Evolutionary conservation across 2,888 invertebrate genomes (phyloP).

Genomic region (Ypsolopha scabrella): DNA sequence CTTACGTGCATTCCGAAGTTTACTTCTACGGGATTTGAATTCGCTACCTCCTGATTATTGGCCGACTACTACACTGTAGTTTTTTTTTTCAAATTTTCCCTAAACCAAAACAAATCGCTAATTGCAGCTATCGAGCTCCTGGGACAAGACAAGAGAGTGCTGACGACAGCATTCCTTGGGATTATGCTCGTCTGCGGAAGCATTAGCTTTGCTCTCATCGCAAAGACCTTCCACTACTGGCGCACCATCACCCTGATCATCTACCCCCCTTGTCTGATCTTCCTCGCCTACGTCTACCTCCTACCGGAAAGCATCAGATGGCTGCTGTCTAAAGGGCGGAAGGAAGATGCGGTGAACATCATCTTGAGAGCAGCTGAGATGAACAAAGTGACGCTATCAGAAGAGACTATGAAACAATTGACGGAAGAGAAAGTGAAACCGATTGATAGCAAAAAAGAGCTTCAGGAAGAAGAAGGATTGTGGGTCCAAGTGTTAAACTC

Average conservation of each 20-base stretch:
- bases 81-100: too few species aligned
- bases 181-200: conserved; percentile 76
- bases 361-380: conserved; percentile 73
- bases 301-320: conserved; percentile 84
- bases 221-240: conserved; percentile 80
- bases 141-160: conserved; percentile 52
- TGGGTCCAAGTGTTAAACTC: conserved; percentile 46
- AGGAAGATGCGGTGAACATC: conserved; percentile 74
- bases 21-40: too few species aligned
- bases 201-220: conserved; percentile 74
- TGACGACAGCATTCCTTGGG: conserved; percentile 53
- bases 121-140: conserved; percentile 54
- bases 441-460: conserved; percentile 27
- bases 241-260: conserved; percentile 74
- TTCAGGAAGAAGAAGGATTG: conserved; percentile 27
- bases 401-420: conserved; percentile 52
- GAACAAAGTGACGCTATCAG: conserved; percentile 64
- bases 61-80: too few species aligned
- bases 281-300: conserved; percentile 76
- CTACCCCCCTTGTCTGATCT: conserved; percentile 77
- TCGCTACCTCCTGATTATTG: too few species aligned
- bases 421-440: conserved; percentile 35
- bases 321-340: conserved; percentile 77
- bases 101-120: too few species aligned
- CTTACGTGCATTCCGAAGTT: too few species aligned